Conservation (phyloP, 2,113 vertebrate genomes). For the Malurus cyaneus region DNA sequence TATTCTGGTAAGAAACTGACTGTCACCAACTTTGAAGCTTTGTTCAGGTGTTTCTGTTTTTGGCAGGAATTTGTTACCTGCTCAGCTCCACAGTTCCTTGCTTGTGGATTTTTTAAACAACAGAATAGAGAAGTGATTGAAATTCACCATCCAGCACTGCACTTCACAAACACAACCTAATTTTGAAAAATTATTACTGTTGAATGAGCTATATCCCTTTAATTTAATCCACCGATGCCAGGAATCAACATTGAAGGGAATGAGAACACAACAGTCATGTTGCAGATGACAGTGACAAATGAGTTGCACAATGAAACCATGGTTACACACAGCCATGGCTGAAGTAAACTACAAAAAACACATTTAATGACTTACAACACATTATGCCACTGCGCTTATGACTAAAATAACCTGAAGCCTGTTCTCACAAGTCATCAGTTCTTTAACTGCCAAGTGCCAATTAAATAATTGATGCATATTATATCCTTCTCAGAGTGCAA, state of each 20-base stretch:
- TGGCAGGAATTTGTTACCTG: neutral
- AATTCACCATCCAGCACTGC: neutral
- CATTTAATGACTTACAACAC: neutral
- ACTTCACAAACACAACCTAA: neutral
- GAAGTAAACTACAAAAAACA: neutral
- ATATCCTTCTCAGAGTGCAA: neutral
- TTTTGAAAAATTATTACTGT: neutral
- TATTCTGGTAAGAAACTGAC: neutral
- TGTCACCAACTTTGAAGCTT: neutral
- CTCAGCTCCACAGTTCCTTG: neutral
- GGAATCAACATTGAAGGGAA: neutral
- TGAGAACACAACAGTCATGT: neutral
- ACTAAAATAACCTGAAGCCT: neutral
- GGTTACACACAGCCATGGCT: neutral
- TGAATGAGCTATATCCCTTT: neutral
- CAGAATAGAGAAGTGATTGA: neutral
- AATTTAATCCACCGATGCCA: neutral
- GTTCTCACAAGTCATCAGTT: neutral
- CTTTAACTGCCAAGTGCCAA: neutral
- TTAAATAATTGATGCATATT: neutral
- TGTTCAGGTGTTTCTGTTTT: neutral
- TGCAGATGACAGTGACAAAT: neutral
- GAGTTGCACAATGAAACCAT: slow-evolving; percentile 4
- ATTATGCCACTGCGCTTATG: neutral
- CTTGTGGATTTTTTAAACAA: neutral